Conservation (phyloP, 2,113 vertebrate genomes). For the Ameiurus melas region DNA sequence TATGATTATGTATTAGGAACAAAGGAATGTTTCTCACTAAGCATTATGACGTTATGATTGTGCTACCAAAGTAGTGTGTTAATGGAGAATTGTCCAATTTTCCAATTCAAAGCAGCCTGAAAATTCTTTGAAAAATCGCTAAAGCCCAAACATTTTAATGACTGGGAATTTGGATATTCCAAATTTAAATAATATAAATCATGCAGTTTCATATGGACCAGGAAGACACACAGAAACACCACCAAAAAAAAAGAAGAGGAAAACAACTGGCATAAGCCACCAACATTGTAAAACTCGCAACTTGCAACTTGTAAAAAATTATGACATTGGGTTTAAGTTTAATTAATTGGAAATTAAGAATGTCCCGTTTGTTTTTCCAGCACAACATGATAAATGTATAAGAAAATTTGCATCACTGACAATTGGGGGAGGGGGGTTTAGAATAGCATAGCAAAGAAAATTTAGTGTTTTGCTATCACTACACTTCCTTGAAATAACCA, state of each 20-base stretch:
- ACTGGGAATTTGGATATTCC: neutral
- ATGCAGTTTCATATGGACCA: neutral
- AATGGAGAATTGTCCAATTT: neutral
- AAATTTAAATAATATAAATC: neutral
- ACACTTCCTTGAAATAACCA: neutral
- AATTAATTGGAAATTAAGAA: neutral
- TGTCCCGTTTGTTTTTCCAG: neutral
- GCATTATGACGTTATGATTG: neutral
- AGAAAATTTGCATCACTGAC: neutral
- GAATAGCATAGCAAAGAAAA: neutral
- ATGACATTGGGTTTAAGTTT: neutral
- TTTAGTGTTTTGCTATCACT: neutral
- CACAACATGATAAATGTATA: neutral
- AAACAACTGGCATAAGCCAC: neutral
- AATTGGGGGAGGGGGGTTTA: neutral
- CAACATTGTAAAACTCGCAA: neutral
- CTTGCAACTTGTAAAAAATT: neutral
- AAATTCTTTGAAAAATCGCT: neutral
- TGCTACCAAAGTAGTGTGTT: slow-evolving; percentile 16
- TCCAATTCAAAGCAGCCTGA: neutral
- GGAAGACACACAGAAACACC: neutral
- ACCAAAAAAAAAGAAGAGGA: neutral
- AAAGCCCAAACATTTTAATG: neutral
- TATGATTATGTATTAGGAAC: slow-evolving; percentile 15
- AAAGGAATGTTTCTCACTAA: slow-evolving; percentile 45